phyloP scores from a whole-genome alignment of 2,113 vertebrate genomes.

The Lasiurus cinereus region DNA sequence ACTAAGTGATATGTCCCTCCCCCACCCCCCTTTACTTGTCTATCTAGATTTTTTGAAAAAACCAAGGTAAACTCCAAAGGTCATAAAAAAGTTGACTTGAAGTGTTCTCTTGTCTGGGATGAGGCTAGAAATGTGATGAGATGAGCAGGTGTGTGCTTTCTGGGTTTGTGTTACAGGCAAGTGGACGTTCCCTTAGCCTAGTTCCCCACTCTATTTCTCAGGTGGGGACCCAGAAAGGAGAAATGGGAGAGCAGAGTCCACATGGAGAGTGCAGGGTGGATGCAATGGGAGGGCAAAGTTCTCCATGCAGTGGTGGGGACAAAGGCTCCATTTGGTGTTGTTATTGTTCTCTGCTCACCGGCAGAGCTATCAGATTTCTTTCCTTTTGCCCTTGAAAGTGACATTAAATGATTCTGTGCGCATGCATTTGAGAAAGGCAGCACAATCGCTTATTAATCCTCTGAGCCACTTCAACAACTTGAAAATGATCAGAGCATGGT shows the following conservation, averaged over 20 bases:
- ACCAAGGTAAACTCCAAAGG: not conserved
- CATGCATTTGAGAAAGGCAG: constrained; percentile 49
- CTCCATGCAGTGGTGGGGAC: not conserved
- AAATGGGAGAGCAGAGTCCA: not conserved
- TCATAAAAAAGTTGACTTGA: not conserved
- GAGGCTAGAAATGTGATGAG: not conserved
- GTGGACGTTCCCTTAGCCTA: not conserved
- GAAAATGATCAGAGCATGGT: constrained; percentile 47
- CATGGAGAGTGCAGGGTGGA: not conserved
- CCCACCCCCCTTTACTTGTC: not conserved
- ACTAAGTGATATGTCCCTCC: not conserved
- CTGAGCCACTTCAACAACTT: constrained; percentile 10
- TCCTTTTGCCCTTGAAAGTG: constrained; percentile 77
- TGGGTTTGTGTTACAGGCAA: not conserved
- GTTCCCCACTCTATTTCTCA: not conserved
- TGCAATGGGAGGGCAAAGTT: not conserved
- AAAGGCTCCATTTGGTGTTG: not conserved
- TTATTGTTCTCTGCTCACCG: not conserved
- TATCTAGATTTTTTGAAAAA: not conserved
- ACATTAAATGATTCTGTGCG: constrained; percentile 37
- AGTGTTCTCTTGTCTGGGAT: not conserved
- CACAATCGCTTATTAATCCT: constrained; percentile 62
- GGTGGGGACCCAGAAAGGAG: too few relatives aligned
- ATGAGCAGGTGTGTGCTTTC: fast-evolving
- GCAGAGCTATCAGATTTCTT: constrained; percentile 14